Conservation (phyloP, 2,113 vertebrate species). For the Menidia beryllina region DNA sequence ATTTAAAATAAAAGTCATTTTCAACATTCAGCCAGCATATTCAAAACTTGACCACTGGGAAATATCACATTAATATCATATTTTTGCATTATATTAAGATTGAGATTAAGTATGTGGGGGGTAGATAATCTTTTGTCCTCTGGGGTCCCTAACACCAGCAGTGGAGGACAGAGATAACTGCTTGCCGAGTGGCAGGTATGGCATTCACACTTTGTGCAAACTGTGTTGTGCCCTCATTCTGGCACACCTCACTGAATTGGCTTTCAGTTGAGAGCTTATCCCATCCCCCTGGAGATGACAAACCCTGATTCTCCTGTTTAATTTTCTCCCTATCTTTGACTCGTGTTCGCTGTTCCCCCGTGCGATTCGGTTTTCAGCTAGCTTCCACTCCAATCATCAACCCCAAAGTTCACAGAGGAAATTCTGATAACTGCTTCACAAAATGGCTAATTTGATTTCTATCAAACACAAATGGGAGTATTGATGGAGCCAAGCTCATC, state of each 20-base stretch:
- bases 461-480: slow-evolving; percentile 63
- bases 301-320: slow-evolving; percentile 42
- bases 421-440: slow-evolving; percentile 41
- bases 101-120: slow-evolving; percentile 10
- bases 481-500: slow-evolving; percentile 10
- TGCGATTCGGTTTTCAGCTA: slow-evolving; percentile 8
- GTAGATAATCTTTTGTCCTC: slow-evolving; percentile 44
- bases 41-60: slow-evolving; percentile 38
- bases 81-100: too few relatives aligned
- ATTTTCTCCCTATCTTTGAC: slow-evolving; percentile 44
- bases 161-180: slow-evolving; percentile 18
- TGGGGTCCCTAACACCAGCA: not conserved
- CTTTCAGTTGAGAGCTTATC: slow-evolving; percentile 39
- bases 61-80: too few relatives aligned
- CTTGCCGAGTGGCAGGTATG: slow-evolving; percentile 33
- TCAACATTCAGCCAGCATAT: slow-evolving; percentile 4
- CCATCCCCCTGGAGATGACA: slow-evolving; percentile 41
- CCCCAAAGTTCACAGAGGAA: slow-evolving; percentile 28
- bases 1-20: not conserved
- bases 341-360: slow-evolving; percentile 19
- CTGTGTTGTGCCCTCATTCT: slow-evolving; percentile 31
- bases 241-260: slow-evolving; percentile 49
- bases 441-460: slow-evolving; percentile 52
- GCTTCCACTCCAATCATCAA: slow-evolving; percentile 67
- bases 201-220: slow-evolving; percentile 22